phyloP scores from a whole-genome alignment of 2,888 invertebrate genomes.

The Drosophila birchii region DNA sequence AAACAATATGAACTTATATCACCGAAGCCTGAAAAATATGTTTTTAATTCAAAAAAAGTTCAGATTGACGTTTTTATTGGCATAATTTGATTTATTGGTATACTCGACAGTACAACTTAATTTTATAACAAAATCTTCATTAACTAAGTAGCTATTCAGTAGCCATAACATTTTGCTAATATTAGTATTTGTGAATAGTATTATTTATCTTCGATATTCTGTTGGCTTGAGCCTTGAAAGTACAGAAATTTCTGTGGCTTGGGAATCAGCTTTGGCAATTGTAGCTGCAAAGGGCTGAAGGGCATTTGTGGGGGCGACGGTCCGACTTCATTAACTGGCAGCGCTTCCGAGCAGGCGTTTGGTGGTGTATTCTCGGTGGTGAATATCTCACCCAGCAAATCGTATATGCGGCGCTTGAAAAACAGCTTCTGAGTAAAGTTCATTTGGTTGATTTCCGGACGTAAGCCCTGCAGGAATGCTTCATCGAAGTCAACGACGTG shows the following conservation, averaged over 20 bases:
- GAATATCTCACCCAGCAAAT: conserved; percentile 79
- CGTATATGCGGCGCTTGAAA: conserved; percentile 82
- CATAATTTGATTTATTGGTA: not conserved
- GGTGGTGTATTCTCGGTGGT: not conserved
- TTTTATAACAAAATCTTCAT: not conserved
- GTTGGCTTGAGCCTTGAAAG: not conserved
- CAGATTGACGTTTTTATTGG: not conserved
- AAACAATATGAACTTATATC: conserved; percentile 46
- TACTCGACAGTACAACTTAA: not conserved
- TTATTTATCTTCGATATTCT: conserved; percentile 6
- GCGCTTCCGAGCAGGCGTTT: not conserved
- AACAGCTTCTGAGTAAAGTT: conserved; percentile 80
- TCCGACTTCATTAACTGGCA: not conserved
- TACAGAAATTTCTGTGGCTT: conserved; percentile 38
- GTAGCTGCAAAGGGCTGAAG: too few species aligned
- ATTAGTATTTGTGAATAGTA: not conserved
- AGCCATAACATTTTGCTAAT: conserved; percentile 1
- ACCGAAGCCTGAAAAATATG: conserved; percentile 10
- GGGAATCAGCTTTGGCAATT: conserved; percentile 54
- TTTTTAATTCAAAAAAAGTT: not conserved
- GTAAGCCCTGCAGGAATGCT: conserved; percentile 77
- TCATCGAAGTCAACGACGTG: conserved; percentile 69
- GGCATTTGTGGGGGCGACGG: not conserved
- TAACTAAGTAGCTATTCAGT: not conserved
- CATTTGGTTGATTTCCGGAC: conserved; percentile 82